Base-by-base conservation (phyloP, 2,113 vertebrate genomes). In the Limnothrissa miodon region DNA sequence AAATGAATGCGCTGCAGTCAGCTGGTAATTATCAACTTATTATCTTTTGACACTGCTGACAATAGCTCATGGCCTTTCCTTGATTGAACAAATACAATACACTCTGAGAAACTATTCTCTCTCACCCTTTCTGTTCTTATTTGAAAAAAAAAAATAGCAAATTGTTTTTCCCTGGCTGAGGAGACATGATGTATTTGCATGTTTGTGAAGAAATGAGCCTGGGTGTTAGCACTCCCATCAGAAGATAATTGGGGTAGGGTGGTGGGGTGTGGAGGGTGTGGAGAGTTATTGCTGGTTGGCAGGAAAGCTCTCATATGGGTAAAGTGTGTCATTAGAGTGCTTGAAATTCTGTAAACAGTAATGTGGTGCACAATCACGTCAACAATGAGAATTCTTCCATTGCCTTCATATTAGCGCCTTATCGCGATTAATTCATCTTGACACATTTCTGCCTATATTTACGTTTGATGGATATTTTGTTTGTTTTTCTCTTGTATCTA, bases 171-270 rank as follows among this genome's bases (percentile, higher is more conserved):
- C 78, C 78, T 80, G 80, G 81, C 81, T 79, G 51, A 80, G 42
- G 70, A 79, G 45, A 78, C 81, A 82, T 53, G 82, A 74, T 83
- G 83, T 86, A 82, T 88, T 85, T 83, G 82, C 80, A 45, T 83
- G 84, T 78, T 86, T 87, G 81, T 45, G 83, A 84, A 85, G 56
- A 81, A 86, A 84, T 82, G 78, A 82, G 85, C 81, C 81, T 56
- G 44, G 80, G 74, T 39, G 66, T 86, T 78, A 85, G 86, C 78
- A 81, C 78, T 79, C 78, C 79, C 79, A 42, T 84, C 80, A 78
- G 39, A 83, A 74, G 66, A 81, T 84, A 84, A 81, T 62, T 83
- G 83, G 39, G 86, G 62, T 1, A 9, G 62, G 62, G 62, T 11
- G 13, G 62, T 11, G 33, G 62, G 62, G 10, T 29, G 29, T 2